These are phyloP conservation scores for Syngnathus typhle DNA, from an alignment of 2,113 vertebrate genomes.

Conservation along the genomic window DNA sequence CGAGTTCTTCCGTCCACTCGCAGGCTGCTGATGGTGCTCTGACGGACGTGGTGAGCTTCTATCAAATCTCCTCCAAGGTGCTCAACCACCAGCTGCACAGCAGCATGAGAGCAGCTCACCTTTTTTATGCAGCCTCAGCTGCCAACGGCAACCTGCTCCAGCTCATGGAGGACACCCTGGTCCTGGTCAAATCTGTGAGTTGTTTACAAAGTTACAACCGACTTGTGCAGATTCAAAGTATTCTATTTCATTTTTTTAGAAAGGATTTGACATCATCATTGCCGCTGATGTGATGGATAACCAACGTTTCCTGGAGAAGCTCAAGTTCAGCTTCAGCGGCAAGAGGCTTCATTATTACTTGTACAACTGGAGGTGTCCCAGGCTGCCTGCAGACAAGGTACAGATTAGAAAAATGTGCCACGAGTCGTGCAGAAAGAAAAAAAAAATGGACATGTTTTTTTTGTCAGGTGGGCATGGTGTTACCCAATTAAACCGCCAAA, in stretches of 20 bases:
- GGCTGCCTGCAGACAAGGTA: slow-evolving; percentile 87
- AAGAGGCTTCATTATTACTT: slow-evolving; percentile 89
- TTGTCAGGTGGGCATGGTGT: slow-evolving; percentile 56
- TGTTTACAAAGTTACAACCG: not conserved
- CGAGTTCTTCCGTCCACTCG: not conserved
- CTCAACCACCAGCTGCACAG: slow-evolving; percentile 87
- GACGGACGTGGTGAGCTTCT: slow-evolving; percentile 91
- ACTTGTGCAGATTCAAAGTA: no score
- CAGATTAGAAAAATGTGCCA: not conserved
- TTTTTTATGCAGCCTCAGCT: slow-evolving; percentile 77
- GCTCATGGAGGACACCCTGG: slow-evolving; percentile 84
- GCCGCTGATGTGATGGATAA: slow-evolving; percentile 92
- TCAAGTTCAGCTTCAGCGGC: slow-evolving; percentile 84
- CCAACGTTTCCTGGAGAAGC: slow-evolving; percentile 85
- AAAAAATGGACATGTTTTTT: slow-evolving; percentile 11
- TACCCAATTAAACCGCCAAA: slow-evolving; percentile 33
- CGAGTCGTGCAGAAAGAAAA: not conserved
- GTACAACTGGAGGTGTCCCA: slow-evolving; percentile 97
- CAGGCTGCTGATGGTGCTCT: slow-evolving; percentile 76
- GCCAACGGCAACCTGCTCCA: slow-evolving; percentile 75
- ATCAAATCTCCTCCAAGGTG: slow-evolving; percentile 78
- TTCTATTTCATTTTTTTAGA: slow-evolving; percentile 63
- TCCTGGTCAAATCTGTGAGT: slow-evolving; percentile 89
- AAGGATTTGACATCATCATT: slow-evolving; percentile 86
- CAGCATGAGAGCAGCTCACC: slow-evolving; percentile 83